Percentiles rank a stretch among this genome's conserved stretches.
Conservation (phyloP, 1,140 invertebrate species). For the Doryteuthis pealeii region DNA sequence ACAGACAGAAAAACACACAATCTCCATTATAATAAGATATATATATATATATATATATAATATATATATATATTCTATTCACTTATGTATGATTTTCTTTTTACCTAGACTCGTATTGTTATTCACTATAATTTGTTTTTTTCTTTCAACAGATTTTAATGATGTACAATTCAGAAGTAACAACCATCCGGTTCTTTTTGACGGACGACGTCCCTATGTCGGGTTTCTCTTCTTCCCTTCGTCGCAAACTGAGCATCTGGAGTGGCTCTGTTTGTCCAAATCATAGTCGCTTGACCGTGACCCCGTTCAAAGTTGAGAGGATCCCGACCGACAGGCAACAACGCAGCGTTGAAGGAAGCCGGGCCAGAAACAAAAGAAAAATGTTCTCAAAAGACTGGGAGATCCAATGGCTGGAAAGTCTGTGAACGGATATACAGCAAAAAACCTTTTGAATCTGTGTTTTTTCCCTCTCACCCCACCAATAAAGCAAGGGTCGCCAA, state of each 20-base stretch:
- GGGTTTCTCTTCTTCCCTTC: slow-evolving; percentile 20
- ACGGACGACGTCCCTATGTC: slow-evolving; percentile 19
- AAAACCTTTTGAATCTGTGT: no score
- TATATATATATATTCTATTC: no score
- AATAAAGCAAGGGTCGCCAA: no score
- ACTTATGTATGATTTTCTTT: no score
- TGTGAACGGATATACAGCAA: no score
- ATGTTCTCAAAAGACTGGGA: slow-evolving; percentile 31
- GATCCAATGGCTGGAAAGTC: slow-evolving; percentile 30
- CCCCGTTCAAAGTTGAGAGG: slow-evolving; percentile 23
- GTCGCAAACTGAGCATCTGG: slow-evolving; percentile 33
- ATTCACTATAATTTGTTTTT: no score
- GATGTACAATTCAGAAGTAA: slow-evolving; percentile 32
- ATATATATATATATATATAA: no score
- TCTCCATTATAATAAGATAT: no score
- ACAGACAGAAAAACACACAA: no score
- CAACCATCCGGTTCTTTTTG: slow-evolving; percentile 19
- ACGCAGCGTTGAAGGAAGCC: slow-evolving; percentile 27
- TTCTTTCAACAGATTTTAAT: slow-evolving; percentile 31
- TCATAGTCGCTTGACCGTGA: slow-evolving; percentile 26
- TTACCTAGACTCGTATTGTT: no score
- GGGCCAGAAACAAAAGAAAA: slow-evolving; percentile 25
- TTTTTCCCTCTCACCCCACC: no score
- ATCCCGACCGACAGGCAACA: slow-evolving; percentile 15
- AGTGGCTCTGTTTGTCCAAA: slow-evolving; percentile 24